Percentiles rank a stretch among this genome's conserved stretches.
Conservation (phyloP, 1,140 invertebrate species). For the Anastrepha obliqua region DNA sequence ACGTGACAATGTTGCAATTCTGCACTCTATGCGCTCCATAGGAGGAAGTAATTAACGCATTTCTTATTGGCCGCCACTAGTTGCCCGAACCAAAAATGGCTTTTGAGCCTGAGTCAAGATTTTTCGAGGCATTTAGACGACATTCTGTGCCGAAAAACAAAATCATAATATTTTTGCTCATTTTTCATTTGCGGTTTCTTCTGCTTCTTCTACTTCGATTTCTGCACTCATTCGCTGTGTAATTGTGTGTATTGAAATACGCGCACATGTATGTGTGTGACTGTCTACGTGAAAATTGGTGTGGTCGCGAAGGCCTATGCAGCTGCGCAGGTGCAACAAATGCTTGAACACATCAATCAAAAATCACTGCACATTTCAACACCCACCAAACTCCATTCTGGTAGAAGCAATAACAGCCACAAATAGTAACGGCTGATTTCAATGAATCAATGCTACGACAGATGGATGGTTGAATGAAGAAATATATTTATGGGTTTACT, state of each 20-base stretch:
- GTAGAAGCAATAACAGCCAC: not conserved
- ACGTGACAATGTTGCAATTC: slow-evolving; percentile 31
- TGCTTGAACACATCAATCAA: slow-evolving; percentile 12
- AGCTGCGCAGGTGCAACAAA: slow-evolving; percentile 16
- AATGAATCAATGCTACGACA: slow-evolving; percentile 22
- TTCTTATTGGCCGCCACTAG: slow-evolving; percentile 8
- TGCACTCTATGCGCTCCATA: slow-evolving; percentile 14
- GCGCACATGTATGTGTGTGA: not conserved
- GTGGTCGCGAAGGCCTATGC: not conserved
- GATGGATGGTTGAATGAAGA: not conserved
- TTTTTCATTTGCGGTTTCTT: not conserved
- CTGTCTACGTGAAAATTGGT: not conserved
- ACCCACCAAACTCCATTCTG: not conserved
- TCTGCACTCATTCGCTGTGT: not conserved
- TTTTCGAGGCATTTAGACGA: not conserved
- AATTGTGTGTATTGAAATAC: no score
- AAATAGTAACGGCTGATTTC: not conserved
- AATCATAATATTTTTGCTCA: not conserved
- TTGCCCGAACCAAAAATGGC: not conserved
- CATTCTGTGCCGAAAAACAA: not conserved
- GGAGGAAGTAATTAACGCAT: slow-evolving; percentile 47
- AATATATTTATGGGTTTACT: not conserved
- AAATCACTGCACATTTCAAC: slow-evolving; percentile 13
- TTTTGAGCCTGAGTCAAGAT: not conserved
- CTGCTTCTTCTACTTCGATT: not conserved